Evolutionary conservation across 1,140 invertebrate species (phyloP).

Genomic region (Papilio dardanus): DNA sequence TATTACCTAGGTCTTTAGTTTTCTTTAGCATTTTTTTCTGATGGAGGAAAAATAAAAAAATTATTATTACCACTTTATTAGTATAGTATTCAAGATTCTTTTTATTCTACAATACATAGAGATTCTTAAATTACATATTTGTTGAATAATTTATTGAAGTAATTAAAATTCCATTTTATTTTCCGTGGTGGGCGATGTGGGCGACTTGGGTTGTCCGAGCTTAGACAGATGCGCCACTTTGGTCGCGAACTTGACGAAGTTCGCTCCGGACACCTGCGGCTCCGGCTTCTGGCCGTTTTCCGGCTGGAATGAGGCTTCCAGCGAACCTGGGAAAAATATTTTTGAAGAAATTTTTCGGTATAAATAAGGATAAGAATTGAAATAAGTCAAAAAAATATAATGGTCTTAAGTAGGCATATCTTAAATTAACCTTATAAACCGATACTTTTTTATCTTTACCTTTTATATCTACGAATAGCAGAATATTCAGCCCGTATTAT

Average conservation of each 20-base stretch:
- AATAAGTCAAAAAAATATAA: no score
- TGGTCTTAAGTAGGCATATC: no score
- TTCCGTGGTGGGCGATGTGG: slow-evolving; percentile 59
- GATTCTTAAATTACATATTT: slow-evolving; percentile 19
- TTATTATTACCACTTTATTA: neutral
- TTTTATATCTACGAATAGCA: no score
- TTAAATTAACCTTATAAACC: no score
- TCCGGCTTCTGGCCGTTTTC: slow-evolving; percentile 65
- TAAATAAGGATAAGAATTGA: no score
- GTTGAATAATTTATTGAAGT: no score
- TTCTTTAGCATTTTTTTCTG: no score
- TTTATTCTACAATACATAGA: neutral
- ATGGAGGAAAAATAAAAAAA: no score
- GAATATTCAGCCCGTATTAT: no score
- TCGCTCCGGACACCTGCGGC: slow-evolving; percentile 59
- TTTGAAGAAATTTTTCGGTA: no score
- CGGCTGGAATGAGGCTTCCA: slow-evolving; percentile 65
- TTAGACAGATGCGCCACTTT: slow-evolving; percentile 72
- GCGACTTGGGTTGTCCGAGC: slow-evolving; percentile 62
- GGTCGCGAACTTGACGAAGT: slow-evolving; percentile 72
- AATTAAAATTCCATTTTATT: slow-evolving; percentile 69
- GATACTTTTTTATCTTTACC: no score
- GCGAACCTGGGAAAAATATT: slow-evolving; percentile 55
- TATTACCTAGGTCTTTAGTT: no score
- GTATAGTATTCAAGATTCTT: neutral